Evolutionary conservation across 2,797 vertebrate genomes (phyloP).

Genomic region (Anniella stebbinsi): DNA sequence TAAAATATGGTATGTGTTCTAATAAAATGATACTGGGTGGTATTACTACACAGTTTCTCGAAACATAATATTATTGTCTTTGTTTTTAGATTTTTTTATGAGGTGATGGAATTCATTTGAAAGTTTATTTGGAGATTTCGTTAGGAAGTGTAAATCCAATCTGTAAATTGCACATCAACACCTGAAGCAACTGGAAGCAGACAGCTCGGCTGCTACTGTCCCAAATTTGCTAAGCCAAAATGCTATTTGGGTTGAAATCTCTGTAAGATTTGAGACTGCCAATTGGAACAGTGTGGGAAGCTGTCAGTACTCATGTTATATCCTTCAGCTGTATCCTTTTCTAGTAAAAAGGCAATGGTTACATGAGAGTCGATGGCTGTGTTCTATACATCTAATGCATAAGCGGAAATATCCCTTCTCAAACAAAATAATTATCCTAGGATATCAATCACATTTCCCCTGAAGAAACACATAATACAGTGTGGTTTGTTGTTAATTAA

Average conservation of each 20-base stretch:
- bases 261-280: constrained; percentile 1
- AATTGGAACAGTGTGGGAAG: constrained; percentile 7
- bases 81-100: background rate
- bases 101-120: constrained; percentile 20
- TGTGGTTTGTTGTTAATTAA: background rate
- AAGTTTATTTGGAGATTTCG: constrained; percentile 17
- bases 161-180: background rate
- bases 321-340: constrained; percentile 5
- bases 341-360: background rate
- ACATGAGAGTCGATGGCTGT: background rate
- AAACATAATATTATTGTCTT: background rate
- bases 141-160: constrained; percentile 13
- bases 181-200: constrained; percentile 12
- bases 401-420: background rate
- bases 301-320: background rate
- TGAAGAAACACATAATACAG: background rate
- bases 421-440: background rate
- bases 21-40: background rate
- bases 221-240: background rate
- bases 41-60: background rate
- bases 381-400: fast-evolving
- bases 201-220: background rate
- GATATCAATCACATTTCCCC: background rate
- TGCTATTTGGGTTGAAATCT: constrained; percentile 5
- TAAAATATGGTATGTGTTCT: background rate